Evolutionary conservation across 1,140 invertebrate species (phyloP).

Genomic region (Aphelinus atriplicis): DNA sequence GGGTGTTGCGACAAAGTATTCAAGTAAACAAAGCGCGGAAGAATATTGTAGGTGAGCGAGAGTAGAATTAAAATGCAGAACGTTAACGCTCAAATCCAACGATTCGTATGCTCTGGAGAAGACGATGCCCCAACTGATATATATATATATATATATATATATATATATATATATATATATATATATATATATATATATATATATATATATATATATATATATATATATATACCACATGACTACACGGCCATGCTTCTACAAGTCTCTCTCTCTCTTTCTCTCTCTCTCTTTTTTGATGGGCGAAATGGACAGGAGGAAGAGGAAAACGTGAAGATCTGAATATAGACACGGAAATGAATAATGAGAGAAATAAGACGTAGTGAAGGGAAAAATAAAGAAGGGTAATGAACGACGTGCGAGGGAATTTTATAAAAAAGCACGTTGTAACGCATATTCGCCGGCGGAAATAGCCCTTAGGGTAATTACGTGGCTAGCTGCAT

Average conservation of each 20-base stretch:
- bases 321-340: neutral
- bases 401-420: neutral
- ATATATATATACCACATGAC: too few relatives aligned
- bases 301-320: too few relatives aligned
- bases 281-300: neutral
- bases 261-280: neutral
- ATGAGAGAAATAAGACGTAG: neutral
- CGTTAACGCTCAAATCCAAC: slow-evolving; percentile 49
- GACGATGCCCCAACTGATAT: slow-evolving; percentile 2
- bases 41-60: too few relatives aligned
- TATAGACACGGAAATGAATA: slow-evolving; percentile 14
- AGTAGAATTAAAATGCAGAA: slow-evolving; percentile 50
- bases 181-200: too few relatives aligned
- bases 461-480: slow-evolving; percentile 29
- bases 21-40: too few relatives aligned
- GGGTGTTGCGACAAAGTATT: too few relatives aligned
- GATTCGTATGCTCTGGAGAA: slow-evolving; percentile 54
- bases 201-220: too few relatives aligned
- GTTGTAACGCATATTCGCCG: slow-evolving; percentile 10
- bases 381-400: neutral
- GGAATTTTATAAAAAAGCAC: neutral
- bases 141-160: too few relatives aligned
- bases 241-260: too few relatives aligned
- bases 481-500: slow-evolving; percentile 27
- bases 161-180: too few relatives aligned